phyloP scores from a whole-genome alignment of 2,113 vertebrate genomes.

The Rhadina sibilatrix region DNA sequence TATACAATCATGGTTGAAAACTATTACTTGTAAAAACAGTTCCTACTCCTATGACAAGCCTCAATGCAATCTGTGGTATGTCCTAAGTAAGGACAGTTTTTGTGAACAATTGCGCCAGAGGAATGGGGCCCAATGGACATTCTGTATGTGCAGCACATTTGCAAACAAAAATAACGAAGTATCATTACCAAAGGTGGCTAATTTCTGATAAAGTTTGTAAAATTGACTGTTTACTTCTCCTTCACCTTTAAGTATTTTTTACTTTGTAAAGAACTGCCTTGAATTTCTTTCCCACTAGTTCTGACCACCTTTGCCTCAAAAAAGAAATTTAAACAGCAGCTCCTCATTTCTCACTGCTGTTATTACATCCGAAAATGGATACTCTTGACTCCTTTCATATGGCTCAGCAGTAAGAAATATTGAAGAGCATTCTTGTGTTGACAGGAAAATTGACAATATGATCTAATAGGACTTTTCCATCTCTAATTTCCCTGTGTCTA shows the following conservation, averaged over 20 bases:
- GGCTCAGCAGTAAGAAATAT: background rate
- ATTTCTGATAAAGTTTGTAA: background rate
- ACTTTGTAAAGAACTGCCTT: background rate
- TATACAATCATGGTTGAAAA: background rate
- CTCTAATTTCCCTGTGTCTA: constrained; percentile 24
- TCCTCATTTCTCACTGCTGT: background rate
- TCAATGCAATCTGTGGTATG: background rate
- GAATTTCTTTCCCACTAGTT: background rate
- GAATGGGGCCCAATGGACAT: background rate
- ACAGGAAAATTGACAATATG: constrained; percentile 46
- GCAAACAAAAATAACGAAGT: background rate
- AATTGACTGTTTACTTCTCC: background rate
- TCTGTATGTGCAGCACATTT: background rate
- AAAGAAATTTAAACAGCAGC: background rate
- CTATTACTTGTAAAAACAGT: background rate
- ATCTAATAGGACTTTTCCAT: constrained; percentile 40
- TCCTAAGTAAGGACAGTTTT: background rate
- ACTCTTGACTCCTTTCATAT: background rate
- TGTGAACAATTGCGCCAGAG: background rate
- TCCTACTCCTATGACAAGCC: background rate
- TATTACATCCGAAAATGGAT: background rate
- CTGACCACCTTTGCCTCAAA: background rate
- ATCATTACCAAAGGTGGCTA: background rate
- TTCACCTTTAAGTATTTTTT: background rate
- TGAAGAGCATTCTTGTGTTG: constrained; percentile 8